Conservation (phyloP, 2,888 invertebrate genomes). For the Chydorus sphaericus region DNA sequence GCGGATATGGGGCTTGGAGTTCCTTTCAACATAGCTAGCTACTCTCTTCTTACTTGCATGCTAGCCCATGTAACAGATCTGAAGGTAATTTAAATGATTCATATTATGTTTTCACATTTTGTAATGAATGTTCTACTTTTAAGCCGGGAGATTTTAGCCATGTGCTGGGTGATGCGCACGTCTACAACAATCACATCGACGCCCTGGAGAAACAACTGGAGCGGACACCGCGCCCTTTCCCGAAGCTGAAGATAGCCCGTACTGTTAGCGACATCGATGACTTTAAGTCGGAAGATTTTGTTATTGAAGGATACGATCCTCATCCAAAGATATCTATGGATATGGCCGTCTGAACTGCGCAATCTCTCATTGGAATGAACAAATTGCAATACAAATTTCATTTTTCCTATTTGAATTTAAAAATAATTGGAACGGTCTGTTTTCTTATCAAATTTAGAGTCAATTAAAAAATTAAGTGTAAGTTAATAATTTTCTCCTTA, state of each 20-base stretch:
- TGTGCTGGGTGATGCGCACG: slow-evolving; percentile 86
- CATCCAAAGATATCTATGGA: slow-evolving; percentile 81
- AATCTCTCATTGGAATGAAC: too few relatives aligned
- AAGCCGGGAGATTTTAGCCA: slow-evolving; percentile 88
- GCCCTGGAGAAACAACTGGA: slow-evolving; percentile 64
- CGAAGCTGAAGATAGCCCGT: slow-evolving; percentile 58
- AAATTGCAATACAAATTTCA: too few relatives aligned
- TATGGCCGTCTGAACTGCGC: slow-evolving; percentile 58
- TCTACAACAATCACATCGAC: slow-evolving; percentile 79
- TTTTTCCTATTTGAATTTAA: too few relatives aligned
- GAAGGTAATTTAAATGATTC: too few relatives aligned
- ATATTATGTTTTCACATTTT: too few relatives aligned
- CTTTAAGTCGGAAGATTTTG: slow-evolving; percentile 70
- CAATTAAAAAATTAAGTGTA: too few relatives aligned
- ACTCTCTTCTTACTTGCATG: slow-evolving; percentile 85
- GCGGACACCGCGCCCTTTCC: slow-evolving; percentile 66
- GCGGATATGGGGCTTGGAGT: slow-evolving; percentile 98
- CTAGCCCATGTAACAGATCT: slow-evolving; percentile 86
- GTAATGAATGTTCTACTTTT: too few relatives aligned
- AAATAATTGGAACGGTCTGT: too few relatives aligned
- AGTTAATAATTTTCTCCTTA: too few relatives aligned
- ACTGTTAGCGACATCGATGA: slow-evolving; percentile 66
- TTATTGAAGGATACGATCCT: slow-evolving; percentile 67
- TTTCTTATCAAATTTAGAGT: too few relatives aligned
- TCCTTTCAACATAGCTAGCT: slow-evolving; percentile 96